Evolutionary conservation across 2,888 invertebrate species (phyloP), one percentile per base, ranked within the genome.

Genomic region (Platycnemis pennipes): DNA sequence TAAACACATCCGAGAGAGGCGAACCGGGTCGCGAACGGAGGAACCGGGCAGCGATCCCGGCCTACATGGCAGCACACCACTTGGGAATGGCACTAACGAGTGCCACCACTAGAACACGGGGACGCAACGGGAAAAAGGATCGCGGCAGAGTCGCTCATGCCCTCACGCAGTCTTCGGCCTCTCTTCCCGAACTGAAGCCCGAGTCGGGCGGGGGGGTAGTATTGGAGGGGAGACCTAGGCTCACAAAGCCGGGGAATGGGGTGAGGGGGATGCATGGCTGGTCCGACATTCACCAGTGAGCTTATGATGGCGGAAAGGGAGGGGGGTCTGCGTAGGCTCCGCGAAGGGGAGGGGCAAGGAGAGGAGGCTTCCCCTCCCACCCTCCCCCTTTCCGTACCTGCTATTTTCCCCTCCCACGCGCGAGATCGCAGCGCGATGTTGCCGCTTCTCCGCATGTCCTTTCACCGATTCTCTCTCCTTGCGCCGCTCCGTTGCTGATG

Each of bases 381-480:
- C 77, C 37, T n/a, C n/a, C 77, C 77, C n/a, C 77, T 37, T 37
- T 77, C 31, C 31, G 77, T 77, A 77, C 77, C 77, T 77, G 77
- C 77, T 77, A 77, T 77, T 77, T n/a, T 37, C 77, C 77, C 77
- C 77, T 77, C 77, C 77, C 77, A 77, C 77, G 77, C 77, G 77
- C 77, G 77, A 77, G 77, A 77, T 77, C 77, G 16, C 77, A 19
- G 44, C 4, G 87, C 87, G 44, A 22, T 46, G 87, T 87, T 87
- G 87, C 87, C 87, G 26, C 87, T 46, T n/a, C 45, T 26, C 45
- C 45, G 44, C 87, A 11, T 37, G 45, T 44, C 87, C 87, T 87
- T 87, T 87, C 45, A 46, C 87, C 87, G 87, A 87, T 86, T 44
- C 86, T 5, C 77, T 37, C 31, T n/a, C n/a, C n/a, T n/a, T n/a